Conservation (phyloP, 2,113 vertebrate species). For the Lophotis ruficrista region DNA sequence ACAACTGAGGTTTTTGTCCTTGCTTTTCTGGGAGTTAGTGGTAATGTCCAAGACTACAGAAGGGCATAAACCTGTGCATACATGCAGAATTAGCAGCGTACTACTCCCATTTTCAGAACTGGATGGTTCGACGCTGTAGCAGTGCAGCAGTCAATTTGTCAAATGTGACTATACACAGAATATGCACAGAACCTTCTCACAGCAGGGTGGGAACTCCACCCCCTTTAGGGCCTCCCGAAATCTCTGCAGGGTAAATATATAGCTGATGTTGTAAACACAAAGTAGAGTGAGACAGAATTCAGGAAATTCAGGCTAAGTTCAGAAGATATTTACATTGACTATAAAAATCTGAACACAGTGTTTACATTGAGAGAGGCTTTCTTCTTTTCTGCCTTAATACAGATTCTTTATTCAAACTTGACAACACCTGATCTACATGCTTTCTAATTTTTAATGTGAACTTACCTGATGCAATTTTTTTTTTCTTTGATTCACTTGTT, state of each 20-base stretch:
- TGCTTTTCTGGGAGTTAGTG: not conserved
- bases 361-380: constrained; percentile 12
- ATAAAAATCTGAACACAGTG: constrained; percentile 4
- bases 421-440: not conserved
- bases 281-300: not conserved
- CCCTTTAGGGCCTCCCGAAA: not conserved
- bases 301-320: constrained; percentile 34
- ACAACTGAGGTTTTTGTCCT: not conserved
- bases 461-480: not conserved
- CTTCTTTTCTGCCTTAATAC: not conserved
- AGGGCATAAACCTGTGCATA: not conserved
- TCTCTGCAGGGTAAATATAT: constrained; percentile 37
- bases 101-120: not conserved
- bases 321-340: constrained; percentile 27
- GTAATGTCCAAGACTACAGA: not conserved
- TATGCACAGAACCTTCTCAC: not conserved
- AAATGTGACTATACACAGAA: not conserved
- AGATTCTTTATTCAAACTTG: not conserved
- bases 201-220: constrained; percentile 5
- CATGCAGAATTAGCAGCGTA: not conserved
- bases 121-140: rapidly evolving
- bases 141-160: not conserved
- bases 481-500: not conserved
- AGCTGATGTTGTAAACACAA: constrained; percentile 22
- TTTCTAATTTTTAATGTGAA: not conserved